Evolutionary conservation across 2,888 invertebrate species (phyloP), one percentile per base, ranked within the genome.

Genomic region (Pediacus dermestoides): DNA sequence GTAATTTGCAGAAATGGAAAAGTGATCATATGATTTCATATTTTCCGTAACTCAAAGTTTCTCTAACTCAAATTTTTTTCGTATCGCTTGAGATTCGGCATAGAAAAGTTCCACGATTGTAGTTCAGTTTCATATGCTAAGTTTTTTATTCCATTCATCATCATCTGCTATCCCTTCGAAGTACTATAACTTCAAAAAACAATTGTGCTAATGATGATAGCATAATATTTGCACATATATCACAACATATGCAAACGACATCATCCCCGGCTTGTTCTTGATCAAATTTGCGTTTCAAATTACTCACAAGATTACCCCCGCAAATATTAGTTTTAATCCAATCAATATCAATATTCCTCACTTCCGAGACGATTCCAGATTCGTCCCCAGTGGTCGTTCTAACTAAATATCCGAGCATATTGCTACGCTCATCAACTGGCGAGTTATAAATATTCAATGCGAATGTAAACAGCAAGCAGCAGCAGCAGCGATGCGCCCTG

Each of bases 361-460:
- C 30, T 46, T 33, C 42, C 32, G 30, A 35, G 38, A 40, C 23
- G 37, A 30, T 37, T 44, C 37, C 15, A 38, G 49, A 44, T 44
- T 39, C 39, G 48, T 63, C 64, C 64, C 66, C 42, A 54, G 62
- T 53, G 65, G 57, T 56, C 63, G 56, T 52, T 62, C 57, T 53
- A 50, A 57, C 64, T 64, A 68, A 67, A 68, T 60, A 60, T 67
- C 63, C 58, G 49, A 68, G 63, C 70, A 70, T 70, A 69, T 70
- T 69, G 70, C 68, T 67, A 63, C 68, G 70, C 67, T 70, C 70
- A 68, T 69, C 70, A 67, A 68, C 68, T 68, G 70, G 64, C 70
- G 66, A 63, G 66, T 66, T 65, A 70, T 69, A 69, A 70, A 69
- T 69, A 69, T 69, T 67, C 67, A 66, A 68, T 68, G 63, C 63